Evolutionary conservation across 1,140 invertebrate genomes (phyloP).

Genomic region (Drosophila suzukii): DNA sequence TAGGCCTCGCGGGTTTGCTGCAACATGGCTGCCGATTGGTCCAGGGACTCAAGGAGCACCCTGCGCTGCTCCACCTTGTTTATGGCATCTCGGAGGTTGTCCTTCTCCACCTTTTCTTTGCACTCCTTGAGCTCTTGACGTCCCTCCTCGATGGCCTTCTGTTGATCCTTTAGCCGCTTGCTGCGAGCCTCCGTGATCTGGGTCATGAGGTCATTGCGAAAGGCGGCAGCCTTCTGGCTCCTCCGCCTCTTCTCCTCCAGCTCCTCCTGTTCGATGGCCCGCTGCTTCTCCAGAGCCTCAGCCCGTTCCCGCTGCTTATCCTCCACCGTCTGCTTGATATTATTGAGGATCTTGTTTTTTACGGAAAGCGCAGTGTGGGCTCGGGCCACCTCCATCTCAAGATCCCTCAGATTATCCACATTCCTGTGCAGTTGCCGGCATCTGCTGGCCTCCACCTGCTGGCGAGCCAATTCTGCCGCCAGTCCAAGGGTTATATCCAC

Average conservation of each 20-base stretch:
- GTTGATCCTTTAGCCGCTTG: slow-evolving; percentile 4
- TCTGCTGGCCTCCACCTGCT: slow-evolving; percentile 40
- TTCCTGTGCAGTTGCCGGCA: slow-evolving; percentile 44
- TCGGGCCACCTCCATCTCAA: slow-evolving; percentile 43
- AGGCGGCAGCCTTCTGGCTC: slow-evolving; percentile 24
- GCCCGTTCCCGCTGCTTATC: slow-evolving; percentile 13
- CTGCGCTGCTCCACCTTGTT: slow-evolving; percentile 16
- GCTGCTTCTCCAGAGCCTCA: slow-evolving; percentile 32
- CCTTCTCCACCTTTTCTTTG: slow-evolving; percentile 12
- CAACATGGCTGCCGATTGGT: slow-evolving; percentile 31
- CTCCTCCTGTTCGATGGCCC: slow-evolving; percentile 29
- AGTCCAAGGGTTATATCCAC: slow-evolving; percentile 24
- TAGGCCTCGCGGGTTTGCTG: slow-evolving; percentile 1
- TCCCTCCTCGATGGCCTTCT: slow-evolving; percentile 23
- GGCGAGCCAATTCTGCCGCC: slow-evolving; percentile 25
- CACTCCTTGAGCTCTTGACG: slow-evolving; percentile 36
- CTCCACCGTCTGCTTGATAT: not conserved
- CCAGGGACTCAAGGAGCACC: slow-evolving; percentile 36
- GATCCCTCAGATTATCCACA: slow-evolving; percentile 30
- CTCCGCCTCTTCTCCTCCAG: slow-evolving; percentile 21
- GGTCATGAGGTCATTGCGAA: slow-evolving; percentile 36
- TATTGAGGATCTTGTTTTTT: slow-evolving; percentile 20
- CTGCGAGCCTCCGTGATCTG: slow-evolving; percentile 35
- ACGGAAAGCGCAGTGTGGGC: slow-evolving; percentile 53
- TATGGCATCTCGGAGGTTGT: slow-evolving; percentile 7